Percentiles rank a stretch among this genome's conserved stretches.
These are phyloP conservation scores for Drosophila watanabei DNA, from an alignment of 1,140 invertebrate genomes.

Conservation along the genomic window DNA sequence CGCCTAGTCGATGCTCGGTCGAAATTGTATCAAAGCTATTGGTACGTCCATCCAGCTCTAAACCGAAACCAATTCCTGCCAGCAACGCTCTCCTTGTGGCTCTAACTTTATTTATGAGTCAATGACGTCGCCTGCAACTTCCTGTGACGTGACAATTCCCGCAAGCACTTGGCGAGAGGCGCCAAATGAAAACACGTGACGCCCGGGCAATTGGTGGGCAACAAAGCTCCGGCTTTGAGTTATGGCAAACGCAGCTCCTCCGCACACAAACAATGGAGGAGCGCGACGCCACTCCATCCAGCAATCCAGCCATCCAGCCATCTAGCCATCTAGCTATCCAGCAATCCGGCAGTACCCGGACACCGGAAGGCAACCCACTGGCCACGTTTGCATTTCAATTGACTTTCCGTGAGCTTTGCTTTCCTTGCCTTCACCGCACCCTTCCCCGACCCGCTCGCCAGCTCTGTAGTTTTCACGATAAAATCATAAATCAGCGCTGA, in stretches of 20 bases:
- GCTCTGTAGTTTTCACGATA: constrained; percentile 55
- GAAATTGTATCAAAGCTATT: constrained; percentile 50
- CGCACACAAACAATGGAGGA: constrained; percentile 59
- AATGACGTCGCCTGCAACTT: constrained; percentile 73
- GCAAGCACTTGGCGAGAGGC: constrained; percentile 47
- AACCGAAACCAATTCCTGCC: constrained; percentile 9
- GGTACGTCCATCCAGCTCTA: constrained; percentile 4
- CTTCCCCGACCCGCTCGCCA: not conserved
- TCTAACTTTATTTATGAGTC: constrained; percentile 74
- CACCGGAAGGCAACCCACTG: constrained; percentile 36
- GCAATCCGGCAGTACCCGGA: constrained; percentile 2
- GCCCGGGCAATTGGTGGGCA: constrained; percentile 73
- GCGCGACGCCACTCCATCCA: not conserved
- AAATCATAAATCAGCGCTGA: constrained; percentile 83
- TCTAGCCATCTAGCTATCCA: not conserved
- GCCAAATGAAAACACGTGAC: constrained; percentile 79
- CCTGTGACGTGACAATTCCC: constrained; percentile 74
- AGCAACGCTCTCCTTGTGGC: constrained; percentile 16
- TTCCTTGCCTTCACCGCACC: not conserved
- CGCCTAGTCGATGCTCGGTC: not conserved
- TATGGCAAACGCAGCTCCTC: constrained; percentile 64
- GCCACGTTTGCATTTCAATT: constrained; percentile 82
- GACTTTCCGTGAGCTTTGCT: constrained; percentile 55
- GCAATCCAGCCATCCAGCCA: constrained; percentile 2
- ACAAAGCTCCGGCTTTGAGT: constrained; percentile 76